Evolutionary conservation across 1,140 invertebrate genomes (phyloP), one percentile per base, ranked within the genome.

Genomic region (Dendroctonus valens): DNA sequence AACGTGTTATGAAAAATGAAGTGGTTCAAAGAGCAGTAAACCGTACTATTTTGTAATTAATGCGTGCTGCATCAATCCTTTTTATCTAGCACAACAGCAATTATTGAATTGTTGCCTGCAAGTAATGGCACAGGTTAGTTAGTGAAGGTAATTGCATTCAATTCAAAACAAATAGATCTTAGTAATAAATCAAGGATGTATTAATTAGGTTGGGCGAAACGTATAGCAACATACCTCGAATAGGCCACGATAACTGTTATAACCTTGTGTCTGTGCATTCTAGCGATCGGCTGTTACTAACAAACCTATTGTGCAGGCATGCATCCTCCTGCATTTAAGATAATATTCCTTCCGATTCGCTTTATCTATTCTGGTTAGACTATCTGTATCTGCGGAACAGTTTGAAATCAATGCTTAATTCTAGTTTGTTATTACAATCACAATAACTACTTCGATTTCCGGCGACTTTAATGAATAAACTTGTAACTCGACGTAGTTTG

Each of bases 361-460:
- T 67, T 66, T 67, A 67, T 67, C 57, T 67, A 50, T 65, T 59
- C 64, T 42, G 46, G 46, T 51, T 65, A 59, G 64, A 65, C 40
- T 59, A 59, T 65, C 64, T 65, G 50, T 67, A 67, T 67, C 58
- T 67, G 52, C 58, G 57, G 42, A 39, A 67, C 58, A 26, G 51
- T 54, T 60, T 54, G 42, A 60, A 65, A 67, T 67, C 65, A 67
- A 66, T 66, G 64, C 55, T 66, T 66, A 59, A 66, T 66, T 59
- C 48, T 41, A 49, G 58, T 60, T 67, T 54, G 65, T 67, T 67
- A 67, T 59, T 59, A 48, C 50, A 59, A 60, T 67, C 50, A 53
- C 57, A 59, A 60, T 57, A 59, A 65, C 64, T 65, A 59, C 42
- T 65, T 59, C 53, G 64, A 65, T 60, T 67, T 67, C 48, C 58